Percentiles rank a stretch among this genome's conserved stretches.
phyloP scores from a whole-genome alignment of 1,140 invertebrate genomes.

The Sitophilus oryzae region DNA sequence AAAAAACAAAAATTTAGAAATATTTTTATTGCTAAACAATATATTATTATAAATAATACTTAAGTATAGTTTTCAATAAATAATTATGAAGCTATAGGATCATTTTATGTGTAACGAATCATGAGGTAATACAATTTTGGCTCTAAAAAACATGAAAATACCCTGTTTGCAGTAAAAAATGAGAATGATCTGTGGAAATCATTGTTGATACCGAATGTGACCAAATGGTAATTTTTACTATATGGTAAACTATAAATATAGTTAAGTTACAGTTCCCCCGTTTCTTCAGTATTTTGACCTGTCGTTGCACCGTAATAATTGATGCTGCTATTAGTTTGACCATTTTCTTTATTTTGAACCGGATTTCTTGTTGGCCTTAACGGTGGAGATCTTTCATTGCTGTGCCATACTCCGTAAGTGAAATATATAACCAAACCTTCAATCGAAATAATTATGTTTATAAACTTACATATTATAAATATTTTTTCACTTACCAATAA shows the following conservation, averaged over 20 bases:
- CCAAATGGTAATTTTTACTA: neutral
- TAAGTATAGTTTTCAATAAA: no score
- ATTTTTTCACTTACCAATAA: constrained; percentile 48
- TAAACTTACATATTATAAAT: constrained; percentile 1
- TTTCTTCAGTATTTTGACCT: neutral
- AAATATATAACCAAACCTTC: constrained; percentile 54
- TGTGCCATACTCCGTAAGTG: constrained; percentile 54
- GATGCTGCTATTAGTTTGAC: constrained; percentile 3
- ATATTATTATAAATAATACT: no score
- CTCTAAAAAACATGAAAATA: no score
- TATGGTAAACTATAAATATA: neutral
- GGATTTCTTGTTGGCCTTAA: neutral
- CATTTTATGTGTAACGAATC: no score
- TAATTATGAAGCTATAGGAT: no score
- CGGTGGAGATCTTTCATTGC: constrained; percentile 43
- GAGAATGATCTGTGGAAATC: neutral
- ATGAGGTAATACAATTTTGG: no score
- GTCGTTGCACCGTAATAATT: constrained; percentile 16
- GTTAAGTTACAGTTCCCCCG: constrained; percentile 5
- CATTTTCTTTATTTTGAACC: constrained; percentile 5
- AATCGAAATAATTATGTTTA: constrained; percentile 28
- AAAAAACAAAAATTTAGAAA: no score
- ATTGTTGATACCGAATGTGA: no score
- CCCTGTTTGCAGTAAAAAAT: neutral
- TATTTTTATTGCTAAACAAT: no score